Conservation (phyloP, 2,888 invertebrate genomes). For the Penaeus monodon region DNA sequence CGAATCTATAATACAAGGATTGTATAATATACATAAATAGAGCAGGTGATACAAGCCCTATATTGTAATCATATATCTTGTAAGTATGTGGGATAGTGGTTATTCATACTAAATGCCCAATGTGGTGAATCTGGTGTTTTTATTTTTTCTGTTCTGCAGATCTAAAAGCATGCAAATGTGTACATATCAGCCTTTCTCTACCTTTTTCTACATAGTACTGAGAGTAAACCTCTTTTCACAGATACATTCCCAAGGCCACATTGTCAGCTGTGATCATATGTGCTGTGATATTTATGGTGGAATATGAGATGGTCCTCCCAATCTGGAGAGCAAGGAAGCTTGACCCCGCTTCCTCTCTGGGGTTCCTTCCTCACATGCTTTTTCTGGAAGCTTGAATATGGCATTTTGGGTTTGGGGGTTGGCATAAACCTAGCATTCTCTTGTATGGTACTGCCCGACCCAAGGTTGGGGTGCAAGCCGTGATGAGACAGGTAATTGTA, state of each 20-base stretch:
- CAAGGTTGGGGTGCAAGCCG: constrained; percentile 77
- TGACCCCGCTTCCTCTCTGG: constrained; percentile 77
- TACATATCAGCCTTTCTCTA: too few relatives aligned
- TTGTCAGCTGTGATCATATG: constrained; percentile 89
- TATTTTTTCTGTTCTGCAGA: too few relatives aligned
- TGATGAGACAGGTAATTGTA: constrained; percentile 47
- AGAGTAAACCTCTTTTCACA: constrained; percentile 32
- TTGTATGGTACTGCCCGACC: constrained; percentile 89
- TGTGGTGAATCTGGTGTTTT: too few relatives aligned
- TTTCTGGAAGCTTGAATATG: constrained; percentile 85
- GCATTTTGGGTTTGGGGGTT: constrained; percentile 86
- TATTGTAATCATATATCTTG: too few relatives aligned
- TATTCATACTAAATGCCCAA: too few relatives aligned
- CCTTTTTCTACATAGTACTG: too few relatives aligned
- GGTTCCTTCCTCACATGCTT: constrained; percentile 89
- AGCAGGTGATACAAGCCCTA: too few relatives aligned
- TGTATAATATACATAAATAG: too few relatives aligned
- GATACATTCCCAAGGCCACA: constrained; percentile 85
- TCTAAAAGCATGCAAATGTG: too few relatives aligned
- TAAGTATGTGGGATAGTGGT: too few relatives aligned
- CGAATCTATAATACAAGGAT: too few relatives aligned
- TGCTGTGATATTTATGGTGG: constrained; percentile 89
- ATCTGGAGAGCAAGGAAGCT: constrained; percentile 79
- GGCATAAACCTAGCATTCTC: constrained; percentile 86
- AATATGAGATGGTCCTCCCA: constrained; percentile 78